A percentile compares a stretch with the other conserved stretches of the same genome.
These are phyloP conservation scores for Novumbra hubbsi DNA, from an alignment of 2,797 vertebrate species.

Conservation along the genomic window DNA sequence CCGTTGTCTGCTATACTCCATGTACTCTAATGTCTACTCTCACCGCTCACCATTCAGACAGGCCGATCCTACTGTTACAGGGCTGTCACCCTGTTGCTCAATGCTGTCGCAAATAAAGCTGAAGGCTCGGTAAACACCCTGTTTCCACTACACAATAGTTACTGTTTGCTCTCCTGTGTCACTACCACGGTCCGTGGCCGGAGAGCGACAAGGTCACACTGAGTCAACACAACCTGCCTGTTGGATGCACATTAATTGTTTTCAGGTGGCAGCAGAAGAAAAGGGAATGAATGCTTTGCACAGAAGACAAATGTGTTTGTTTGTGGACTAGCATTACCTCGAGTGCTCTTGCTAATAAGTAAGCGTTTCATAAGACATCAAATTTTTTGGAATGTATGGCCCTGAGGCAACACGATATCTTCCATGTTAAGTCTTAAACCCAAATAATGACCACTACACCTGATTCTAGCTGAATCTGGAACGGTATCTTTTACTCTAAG, in stretches of 20 bases:
- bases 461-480: background rate
- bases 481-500: background rate
- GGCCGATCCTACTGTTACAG: too few species aligned
- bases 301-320: conserved; percentile 59
- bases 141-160: conserved; percentile 25
- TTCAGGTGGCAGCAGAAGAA: conserved; percentile 56
- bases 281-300: conserved; percentile 28
- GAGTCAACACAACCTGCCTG: conserved; percentile 48
- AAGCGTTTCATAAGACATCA: conserved; percentile 29
- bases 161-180: conserved; percentile 48
- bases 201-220: conserved; percentile 32
- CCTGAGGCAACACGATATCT: background rate
- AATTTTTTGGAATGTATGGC: conserved; percentile 9
- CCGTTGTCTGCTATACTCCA: background rate
- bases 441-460: too few species aligned
- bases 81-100: background rate
- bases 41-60: conserved; percentile 3
- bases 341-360: conserved; percentile 34
- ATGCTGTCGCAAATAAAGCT: conserved; percentile 12
- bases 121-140: conserved; percentile 17
- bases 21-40: background rate
- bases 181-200: conserved; percentile 28
- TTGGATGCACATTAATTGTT: conserved; percentile 59
- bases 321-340: conserved; percentile 46
- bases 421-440: too few species aligned